Base-by-base conservation (phyloP, 2,797 vertebrate species). In the Picus viridis region DNA sequence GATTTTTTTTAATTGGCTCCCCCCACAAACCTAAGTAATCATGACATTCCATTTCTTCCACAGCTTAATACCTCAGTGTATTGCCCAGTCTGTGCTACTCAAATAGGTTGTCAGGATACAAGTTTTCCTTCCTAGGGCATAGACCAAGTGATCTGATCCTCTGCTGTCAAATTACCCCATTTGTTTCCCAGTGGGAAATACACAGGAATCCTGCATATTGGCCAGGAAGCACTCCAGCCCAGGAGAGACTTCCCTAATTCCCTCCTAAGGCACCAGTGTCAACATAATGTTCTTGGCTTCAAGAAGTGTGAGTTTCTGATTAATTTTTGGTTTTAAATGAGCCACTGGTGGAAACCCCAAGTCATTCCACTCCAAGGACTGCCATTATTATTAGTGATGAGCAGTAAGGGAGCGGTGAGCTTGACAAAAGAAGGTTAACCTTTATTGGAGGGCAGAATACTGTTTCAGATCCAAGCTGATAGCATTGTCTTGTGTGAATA, bases 271-370 rank as follows among this genome's bases (percentile, higher is more conserved):
- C 6, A 0, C 34, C 70, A 84, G 76, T 70, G 94, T 92, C 93
- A 95, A n/a, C 79, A 81, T 11, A 83, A 89, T 18, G 70, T 81
- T 83, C 89, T 93, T 94, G 87, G 93, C 88, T 92, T 80, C 1
- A 13, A 76, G 34, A 94, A 89, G 64, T 78, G 89, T 73, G 73
- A 93, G 67, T 68, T 95, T 95, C 79, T 91, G 84, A 79, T 77
- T 92, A 30, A 68, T 70, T 94, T 91, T 94, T 89, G 85, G 87
- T 95, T 96, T 91, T 86, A 95, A 90, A 92, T 58, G 58, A 78
- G 16, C 82, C 63, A 8, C 47, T 3, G 36, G 88, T 92, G 80
- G 95, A 93, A 96, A 90, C 64, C 76, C 85, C 80, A 29, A 34
- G n/a, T 7, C 41, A 89, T 93, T 88, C 90, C 82, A 84, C 22